phyloP scores from a whole-genome alignment of 2,797 vertebrate genomes.

The Acomys russatus region DNA sequence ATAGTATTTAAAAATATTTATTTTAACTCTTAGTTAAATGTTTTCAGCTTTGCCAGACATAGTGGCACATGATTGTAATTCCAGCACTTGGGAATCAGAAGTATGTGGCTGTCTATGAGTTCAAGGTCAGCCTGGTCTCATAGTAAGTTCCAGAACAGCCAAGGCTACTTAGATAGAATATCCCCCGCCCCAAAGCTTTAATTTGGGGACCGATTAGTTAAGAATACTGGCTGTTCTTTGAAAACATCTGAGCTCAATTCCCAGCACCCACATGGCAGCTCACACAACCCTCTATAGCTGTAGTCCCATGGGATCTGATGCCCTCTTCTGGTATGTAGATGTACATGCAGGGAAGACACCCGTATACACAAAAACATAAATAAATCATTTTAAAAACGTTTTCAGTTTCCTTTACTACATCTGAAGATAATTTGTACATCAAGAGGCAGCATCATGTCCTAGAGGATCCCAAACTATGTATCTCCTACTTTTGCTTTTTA shows the following conservation, averaged over 20 bases:
- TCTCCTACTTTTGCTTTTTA: constrained; percentile 26
- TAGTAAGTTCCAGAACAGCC: background rate
- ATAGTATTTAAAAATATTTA: constrained; percentile 6
- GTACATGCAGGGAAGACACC: background rate
- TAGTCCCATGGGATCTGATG: background rate
- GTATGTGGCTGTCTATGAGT: background rate
- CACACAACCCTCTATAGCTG: background rate
- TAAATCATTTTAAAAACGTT: background rate
- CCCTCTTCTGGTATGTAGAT: background rate
- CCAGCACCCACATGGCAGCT: background rate
- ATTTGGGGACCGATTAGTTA: background rate
- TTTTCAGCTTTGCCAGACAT: background rate
- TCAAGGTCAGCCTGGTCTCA: background rate
- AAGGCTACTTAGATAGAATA: background rate
- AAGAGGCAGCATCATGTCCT: background rate
- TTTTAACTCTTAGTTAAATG: constrained; percentile 20
- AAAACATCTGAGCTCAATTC: background rate
- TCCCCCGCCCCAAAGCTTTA: background rate
- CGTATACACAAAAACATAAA: background rate
- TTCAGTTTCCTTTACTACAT: background rate
- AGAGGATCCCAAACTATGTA: background rate
- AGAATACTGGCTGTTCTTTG: background rate
- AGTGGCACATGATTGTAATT: background rate
- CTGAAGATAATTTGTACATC: constrained; percentile 1
- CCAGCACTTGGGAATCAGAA: background rate